Evolutionary conservation across 2,888 invertebrate genomes (phyloP), one percentile per base, ranked within the genome.

Genomic region (Ophonus ardosiacus): DNA sequence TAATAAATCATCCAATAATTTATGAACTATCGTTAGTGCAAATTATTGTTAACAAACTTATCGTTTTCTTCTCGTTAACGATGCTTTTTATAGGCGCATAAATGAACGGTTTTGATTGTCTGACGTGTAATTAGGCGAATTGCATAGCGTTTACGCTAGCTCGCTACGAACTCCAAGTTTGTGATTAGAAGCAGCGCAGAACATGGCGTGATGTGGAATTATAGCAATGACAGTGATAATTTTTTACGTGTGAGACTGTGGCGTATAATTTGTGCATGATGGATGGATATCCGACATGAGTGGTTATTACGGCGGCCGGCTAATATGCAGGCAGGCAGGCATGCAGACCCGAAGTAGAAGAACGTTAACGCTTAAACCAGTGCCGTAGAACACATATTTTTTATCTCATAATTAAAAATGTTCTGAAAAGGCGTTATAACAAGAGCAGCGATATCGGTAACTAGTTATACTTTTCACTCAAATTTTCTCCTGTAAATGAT

Each of bases 161-260:
- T 43, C 86, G 85, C 56, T 71, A 85, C 76, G 61, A 76, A 86
- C 79, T 57, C 57, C 65, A 85, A 81, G 85, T 81, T 80, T 63
- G 61, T 83, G 86, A 86, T 86, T 86, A 86, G 85, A 31, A 87
- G 78, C 57, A 56, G 61, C 63, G 83, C 79, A 56, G 81, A 86
- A 87, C 87, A 88, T 89, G 88, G 89, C 89, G 88, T 89, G 89
- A 88, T 88, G 86, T 88, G 87, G 89, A 90, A 90, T 90, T 90
- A 90, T 89, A 89, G 88, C 89, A 90, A 90, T 89, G 90, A 90
- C 90, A 90, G 90, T 90, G 89, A 89, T 90, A 90, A 90, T 90
- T 90, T 90, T 89, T 90, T 90, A 90, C 88, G 89, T 90, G 90
- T 88, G 89, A 89, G 90, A 87, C 89, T 88, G 88, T 88, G 87